A percentile compares a stretch with the other conserved stretches of the same genome.
These are phyloP conservation scores for Capreolus pygargus DNA, from an alignment of 2,113 vertebrate species.

Conservation along the genomic window DNA sequence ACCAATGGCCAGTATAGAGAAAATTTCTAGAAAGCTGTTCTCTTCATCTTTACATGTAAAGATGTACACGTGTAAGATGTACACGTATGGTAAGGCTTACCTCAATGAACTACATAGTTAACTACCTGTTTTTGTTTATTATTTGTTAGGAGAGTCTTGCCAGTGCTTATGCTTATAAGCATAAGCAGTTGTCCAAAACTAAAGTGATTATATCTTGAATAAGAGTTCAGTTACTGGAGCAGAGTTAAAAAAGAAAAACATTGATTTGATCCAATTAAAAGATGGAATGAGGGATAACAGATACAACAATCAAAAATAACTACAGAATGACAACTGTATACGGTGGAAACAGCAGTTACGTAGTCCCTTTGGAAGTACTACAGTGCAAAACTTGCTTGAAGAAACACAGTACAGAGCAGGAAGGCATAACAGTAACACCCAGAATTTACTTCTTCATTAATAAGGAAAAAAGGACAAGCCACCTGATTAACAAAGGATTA, in stretches of 20 bases:
- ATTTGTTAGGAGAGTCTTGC: conserved; percentile 20
- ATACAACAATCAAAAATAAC: neutral
- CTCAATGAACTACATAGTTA: neutral
- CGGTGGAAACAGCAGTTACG: neutral
- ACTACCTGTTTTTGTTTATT: neutral
- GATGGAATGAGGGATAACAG: neutral
- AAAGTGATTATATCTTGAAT: neutral
- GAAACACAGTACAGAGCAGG: neutral
- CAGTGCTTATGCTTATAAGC: neutral
- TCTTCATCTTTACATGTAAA: neutral
- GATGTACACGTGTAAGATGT: no score
- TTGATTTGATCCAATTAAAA: neutral
- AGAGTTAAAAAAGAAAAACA: neutral
- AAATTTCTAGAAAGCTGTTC: neutral
- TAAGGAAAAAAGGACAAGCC: neutral
- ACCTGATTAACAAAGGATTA: neutral
- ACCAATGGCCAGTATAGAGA: neutral
- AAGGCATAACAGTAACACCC: neutral
- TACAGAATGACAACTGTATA: neutral
- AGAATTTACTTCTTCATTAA: neutral
- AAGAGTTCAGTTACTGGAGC: neutral
- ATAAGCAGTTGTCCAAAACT: neutral
- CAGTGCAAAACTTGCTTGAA: neutral
- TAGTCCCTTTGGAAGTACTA: neutral
- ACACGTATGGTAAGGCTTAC: neutral